phyloP scores from a whole-genome alignment of 2,797 vertebrate species.

The Tokudaia tokunoshimensis region DNA sequence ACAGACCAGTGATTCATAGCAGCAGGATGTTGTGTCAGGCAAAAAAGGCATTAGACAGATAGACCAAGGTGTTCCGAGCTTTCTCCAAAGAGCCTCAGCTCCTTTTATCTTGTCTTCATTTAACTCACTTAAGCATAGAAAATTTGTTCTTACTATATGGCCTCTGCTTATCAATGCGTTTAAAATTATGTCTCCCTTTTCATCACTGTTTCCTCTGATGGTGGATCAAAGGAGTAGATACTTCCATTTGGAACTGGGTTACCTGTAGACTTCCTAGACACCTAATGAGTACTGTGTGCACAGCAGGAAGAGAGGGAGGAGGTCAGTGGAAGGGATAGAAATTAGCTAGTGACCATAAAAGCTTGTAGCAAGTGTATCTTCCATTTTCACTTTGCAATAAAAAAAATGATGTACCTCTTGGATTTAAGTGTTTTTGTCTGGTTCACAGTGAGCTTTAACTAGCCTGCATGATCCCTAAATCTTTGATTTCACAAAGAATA shows the following conservation, averaged over 20 bases:
- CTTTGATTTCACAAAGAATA: slow-evolving; percentile 2
- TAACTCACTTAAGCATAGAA: slow-evolving; percentile 37
- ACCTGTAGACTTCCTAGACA: not conserved
- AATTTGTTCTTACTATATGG: slow-evolving; percentile 37
- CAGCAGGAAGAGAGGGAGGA: not conserved
- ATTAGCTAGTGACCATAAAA: not conserved
- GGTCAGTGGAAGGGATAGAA: not conserved
- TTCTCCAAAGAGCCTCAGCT: not conserved
- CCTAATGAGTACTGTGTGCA: not conserved
- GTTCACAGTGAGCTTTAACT: not conserved
- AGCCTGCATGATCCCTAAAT: not conserved
- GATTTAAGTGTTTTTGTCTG: not conserved
- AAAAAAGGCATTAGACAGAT: not conserved
- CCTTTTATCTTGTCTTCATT: slow-evolving; percentile 44
- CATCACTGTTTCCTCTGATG: not conserved
- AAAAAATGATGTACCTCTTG: slow-evolving; percentile 24
- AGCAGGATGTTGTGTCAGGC: not conserved
- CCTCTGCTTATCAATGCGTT: slow-evolving; percentile 55
- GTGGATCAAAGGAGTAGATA: slow-evolving; percentile 4
- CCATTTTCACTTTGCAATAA: not conserved
- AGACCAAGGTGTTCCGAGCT: not conserved
- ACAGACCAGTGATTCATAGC: not conserved
- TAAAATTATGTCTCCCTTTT: slow-evolving; percentile 36
- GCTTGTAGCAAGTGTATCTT: slow-evolving; percentile 23
- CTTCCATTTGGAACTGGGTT: not conserved